A percentile compares a stretch with the other conserved stretches of the same genome.
These are phyloP conservation scores for Graptemys geographica DNA, from an alignment of 2,797 vertebrate species.

Conservation along the genomic window DNA sequence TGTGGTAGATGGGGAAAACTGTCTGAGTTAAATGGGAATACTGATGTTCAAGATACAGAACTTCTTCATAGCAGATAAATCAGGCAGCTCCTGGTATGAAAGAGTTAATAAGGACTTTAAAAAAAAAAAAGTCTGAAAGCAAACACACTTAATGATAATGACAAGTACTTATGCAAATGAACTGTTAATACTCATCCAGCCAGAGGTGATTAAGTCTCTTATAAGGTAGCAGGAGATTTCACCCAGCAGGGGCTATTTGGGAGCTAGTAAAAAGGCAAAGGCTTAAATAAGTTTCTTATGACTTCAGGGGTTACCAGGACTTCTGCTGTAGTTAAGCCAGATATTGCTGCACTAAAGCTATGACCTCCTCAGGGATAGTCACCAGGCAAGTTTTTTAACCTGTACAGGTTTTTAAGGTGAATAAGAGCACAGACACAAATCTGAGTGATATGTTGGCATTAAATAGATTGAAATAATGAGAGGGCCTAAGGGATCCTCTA, in stretches of 20 bases:
- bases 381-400: conserved; percentile 57
- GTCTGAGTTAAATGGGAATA: not conserved
- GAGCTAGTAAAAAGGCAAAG: conserved; percentile 26
- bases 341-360: conserved; percentile 16
- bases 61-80: not conserved
- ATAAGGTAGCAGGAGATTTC: conserved; percentile 68
- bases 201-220: conserved; percentile 72
- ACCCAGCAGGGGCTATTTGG: conserved; percentile 48
- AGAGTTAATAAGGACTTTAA: conserved; percentile 64
- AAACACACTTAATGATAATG: conserved; percentile 76
- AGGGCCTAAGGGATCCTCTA: conserved; percentile 63
- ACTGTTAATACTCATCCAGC: conserved; percentile 68
- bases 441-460: conserved; percentile 55
- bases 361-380: not conserved
- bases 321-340: conserved; percentile 38
- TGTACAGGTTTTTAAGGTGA: conserved; percentile 19
- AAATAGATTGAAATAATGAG: conserved; percentile 74
- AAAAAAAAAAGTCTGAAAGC: conserved; percentile 59
- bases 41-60: not conserved
- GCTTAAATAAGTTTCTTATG: conserved; percentile 41
- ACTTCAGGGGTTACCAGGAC: conserved; percentile 1
- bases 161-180: conserved; percentile 76
- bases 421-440: conserved; percentile 24
- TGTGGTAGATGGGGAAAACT: not conserved
- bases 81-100: conserved; percentile 37